Percentiles rank a stretch among this genome's conserved stretches.
phyloP scores from a whole-genome alignment of 92 coral and sea anemone species.

The Micromussa lordhowensis region DNA sequence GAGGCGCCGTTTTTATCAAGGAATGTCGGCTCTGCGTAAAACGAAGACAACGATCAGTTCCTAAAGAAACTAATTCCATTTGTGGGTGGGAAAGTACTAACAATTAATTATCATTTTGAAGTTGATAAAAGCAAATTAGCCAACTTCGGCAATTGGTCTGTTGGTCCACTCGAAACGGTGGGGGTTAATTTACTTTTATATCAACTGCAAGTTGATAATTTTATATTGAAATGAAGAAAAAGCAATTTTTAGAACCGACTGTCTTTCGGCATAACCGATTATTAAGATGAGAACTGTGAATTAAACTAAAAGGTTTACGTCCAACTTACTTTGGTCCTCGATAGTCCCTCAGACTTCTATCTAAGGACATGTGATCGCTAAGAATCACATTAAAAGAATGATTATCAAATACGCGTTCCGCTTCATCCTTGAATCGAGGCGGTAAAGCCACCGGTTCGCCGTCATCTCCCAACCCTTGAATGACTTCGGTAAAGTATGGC shows the following conservation, averaged over 20 bases:
- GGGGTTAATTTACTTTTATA: background rate
- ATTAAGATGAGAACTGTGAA: background rate
- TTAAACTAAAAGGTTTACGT: background rate
- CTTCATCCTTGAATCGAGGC: slow-evolving; percentile 58
- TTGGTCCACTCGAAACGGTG: background rate
- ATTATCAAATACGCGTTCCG: slow-evolving; percentile 77
- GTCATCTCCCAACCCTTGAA: slow-evolving; percentile 80
- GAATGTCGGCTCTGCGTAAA: background rate
- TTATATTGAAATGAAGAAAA: background rate
- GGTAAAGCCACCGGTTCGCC: slow-evolving; percentile 83
- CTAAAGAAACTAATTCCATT: background rate
- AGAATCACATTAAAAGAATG: slow-evolving; percentile 88
- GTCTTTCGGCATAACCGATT: background rate
- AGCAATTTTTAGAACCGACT: background rate
- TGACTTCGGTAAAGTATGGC: slow-evolving; percentile 44
- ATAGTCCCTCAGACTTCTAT: slow-evolving; percentile 74
- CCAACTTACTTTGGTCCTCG: slow-evolving; percentile 89
- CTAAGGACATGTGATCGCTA: slow-evolving; percentile 81
- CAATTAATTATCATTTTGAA: background rate
- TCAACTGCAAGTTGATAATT: slow-evolving; percentile 2
- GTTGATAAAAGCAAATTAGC: background rate
- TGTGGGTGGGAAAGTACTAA: background rate
- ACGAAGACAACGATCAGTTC: background rate
- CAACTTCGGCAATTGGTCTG: background rate
- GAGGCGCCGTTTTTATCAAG: no score